Evolutionary conservation across 2,797 vertebrate species (phyloP), one percentile per base, ranked within the genome.

Genomic region (Leuciscus waleckii): DNA sequence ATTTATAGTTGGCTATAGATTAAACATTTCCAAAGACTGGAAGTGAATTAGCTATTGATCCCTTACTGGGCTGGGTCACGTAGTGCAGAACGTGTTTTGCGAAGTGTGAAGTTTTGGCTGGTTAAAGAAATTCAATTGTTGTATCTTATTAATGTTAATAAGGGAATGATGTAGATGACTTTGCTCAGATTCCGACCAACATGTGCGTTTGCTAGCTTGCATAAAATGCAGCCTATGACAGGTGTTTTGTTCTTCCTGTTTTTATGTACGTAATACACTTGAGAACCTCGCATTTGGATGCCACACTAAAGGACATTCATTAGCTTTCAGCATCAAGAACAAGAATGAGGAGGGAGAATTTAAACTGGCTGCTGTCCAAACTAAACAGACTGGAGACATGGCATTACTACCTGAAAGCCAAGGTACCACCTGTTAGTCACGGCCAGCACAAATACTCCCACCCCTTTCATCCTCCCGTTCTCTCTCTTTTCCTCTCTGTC

Each of bases 371-470:
- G 92, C 94, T 0, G 87, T 95, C 51, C 92, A 89, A 0, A 90
- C 92, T 84, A 95, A 96, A 85, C 94, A 94, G 77, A 90, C 89
- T 54, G 93, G 92, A 13, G 91, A 93, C 54, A 85, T 86, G 0
- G 29, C 92, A 88, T 70, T 81, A 90, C 87, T 95, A 94, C 83
- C 91, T 92, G 9, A 88, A 94, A 32, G 93, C 93, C 58, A 95
- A 95, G 93, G 94, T 95, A 73, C 83, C 79, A 86, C 86, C 87
- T 84, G 77, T 84, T 77, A 83, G 82, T 78, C 83, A 83, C 63
- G 75, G 70, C 74, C 83, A 82, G 56, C 69, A 84, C 73, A 82
- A 78, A 68, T 54, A 68, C 67, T 71, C 49, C 63, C 37, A 70
- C 32, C 70, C 37, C 51, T 68, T 81, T 81, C 79, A 73, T 81